These are phyloP conservation scores for Aleiodes testaceus DNA, from an alignment of 2,888 invertebrate genomes.

Conservation along the genomic window DNA sequence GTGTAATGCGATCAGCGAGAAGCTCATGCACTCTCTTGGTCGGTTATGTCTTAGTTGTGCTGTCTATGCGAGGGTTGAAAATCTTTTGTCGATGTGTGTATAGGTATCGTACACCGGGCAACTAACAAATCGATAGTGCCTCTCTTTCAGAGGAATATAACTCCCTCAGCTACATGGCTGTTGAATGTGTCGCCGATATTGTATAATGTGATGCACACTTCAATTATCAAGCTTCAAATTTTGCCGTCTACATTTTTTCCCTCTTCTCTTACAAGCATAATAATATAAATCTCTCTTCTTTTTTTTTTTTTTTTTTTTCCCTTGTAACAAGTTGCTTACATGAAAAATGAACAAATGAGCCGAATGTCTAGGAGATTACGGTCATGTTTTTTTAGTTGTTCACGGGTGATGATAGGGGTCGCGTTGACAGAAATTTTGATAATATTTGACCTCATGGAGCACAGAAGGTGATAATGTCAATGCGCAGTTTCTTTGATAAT, in stretches of 20 bases:
- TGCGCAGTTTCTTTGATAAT: slow-evolving; percentile 1
- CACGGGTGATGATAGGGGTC: slow-evolving; percentile 7
- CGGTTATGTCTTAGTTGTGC: slow-evolving; percentile 45
- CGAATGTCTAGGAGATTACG: background rate
- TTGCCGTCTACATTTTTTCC: background rate
- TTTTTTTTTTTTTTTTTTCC: background rate
- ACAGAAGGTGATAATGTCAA: background rate
- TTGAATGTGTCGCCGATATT: slow-evolving; percentile 27
- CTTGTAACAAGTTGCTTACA: background rate
- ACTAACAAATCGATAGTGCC: slow-evolving; percentile 40
- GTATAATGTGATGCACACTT: slow-evolving; percentile 18
- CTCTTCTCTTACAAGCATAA: background rate
- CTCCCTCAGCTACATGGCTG: slow-evolving; percentile 32
- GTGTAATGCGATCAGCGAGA: slow-evolving; percentile 71
- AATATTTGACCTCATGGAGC: background rate
- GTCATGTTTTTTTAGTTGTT: background rate
- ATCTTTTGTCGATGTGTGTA: slow-evolving; percentile 14
- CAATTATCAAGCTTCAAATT: slow-evolving; percentile 30
- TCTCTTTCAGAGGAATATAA: slow-evolving; percentile 27
- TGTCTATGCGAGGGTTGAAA: slow-evolving; percentile 16
- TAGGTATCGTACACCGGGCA: slow-evolving; percentile 8
- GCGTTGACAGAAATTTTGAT: slow-evolving; percentile 5
- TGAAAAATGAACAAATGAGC: background rate
- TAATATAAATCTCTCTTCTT: background rate
- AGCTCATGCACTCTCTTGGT: slow-evolving; percentile 51